Base-by-base conservation (phyloP, 37 sponge, comb jelly and placozoan species). In the Mnemiopsis leidyi region DNA sequence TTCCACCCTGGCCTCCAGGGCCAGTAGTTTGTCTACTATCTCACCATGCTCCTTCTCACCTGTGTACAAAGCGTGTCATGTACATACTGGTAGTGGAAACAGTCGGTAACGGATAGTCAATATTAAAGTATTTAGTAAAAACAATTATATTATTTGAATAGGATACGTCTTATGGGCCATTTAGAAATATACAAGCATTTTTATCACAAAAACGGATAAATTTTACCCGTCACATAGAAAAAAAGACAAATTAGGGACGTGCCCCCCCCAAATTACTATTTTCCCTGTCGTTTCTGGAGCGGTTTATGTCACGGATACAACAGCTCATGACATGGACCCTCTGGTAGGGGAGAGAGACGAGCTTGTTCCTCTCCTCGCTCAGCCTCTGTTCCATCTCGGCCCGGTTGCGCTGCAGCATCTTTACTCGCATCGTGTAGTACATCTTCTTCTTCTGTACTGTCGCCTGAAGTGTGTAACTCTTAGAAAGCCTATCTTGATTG, bases 381-480 rank as follows among this genome's bases (percentile, higher is more conserved):
- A 92, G 92, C 69, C 67, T 82, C 85, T 71, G 32, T 36, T 92
- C 39, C 68, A 95, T 67, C 31, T 85, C 90, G 3, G 90, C 90
- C 9, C 35, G 33, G 48, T 85, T 85, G 29, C 90, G 83, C 39
- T 83, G 68, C 32, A 93, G 28, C 38, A 93, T 83, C 68, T 96
- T 94, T 34, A 94, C 79, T 71, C 93, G 93, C 94, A 97, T 93
- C 24, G 93, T 82, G 83, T 97, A 97, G 73, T 92, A 97, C 93
- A 93, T 93, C 85, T 95, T 95, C 95, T 97, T 97, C 90, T 94
- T 94, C 1, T 38, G 34, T 32, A 97, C 97, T 69, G 95, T 92
- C 18, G 93, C 38, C 96, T 96, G 68, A 5, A 18, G 48, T 23
- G 38, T n/a, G n/a, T n/a, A n/a, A n/a, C n/a, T n/a, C n/a, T n/a